A percentile compares a stretch with the other conserved stretches of the same genome.
phyloP scores from a whole-genome alignment of 2,113 vertebrate genomes.

The Corydoras sp. region DNA sequence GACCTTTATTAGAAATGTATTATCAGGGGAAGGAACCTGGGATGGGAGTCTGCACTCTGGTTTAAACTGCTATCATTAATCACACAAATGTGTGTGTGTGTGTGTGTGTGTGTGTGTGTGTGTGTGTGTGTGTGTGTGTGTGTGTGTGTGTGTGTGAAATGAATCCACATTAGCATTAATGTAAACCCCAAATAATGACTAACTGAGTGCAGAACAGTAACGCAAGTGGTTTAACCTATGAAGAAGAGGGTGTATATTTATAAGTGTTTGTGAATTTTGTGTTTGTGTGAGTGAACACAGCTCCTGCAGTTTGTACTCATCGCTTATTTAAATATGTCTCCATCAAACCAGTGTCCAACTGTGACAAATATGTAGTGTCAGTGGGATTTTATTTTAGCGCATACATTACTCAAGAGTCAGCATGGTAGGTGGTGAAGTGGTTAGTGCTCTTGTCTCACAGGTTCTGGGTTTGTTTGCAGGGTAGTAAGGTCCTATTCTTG shows the following conservation, averaged over 20 bases:
- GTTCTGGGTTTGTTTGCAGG: too few relatives aligned
- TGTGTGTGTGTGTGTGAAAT: too few relatives aligned
- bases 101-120: constrained; percentile 14
- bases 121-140: too few relatives aligned
- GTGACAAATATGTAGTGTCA: too few relatives aligned
- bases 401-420: too few relatives aligned
- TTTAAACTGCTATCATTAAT: constrained; percentile 53
- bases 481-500: too few relatives aligned
- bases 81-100: constrained; percentile 26
- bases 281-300: constrained; percentile 8
- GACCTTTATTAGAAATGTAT: constrained; percentile 45
- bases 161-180: constrained; percentile 55
- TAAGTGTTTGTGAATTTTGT: constrained; percentile 4
- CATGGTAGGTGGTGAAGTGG: too few relatives aligned
- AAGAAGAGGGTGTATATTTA: constrained; percentile 43
- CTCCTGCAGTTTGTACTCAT: too few relatives aligned
- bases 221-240: constrained; percentile 50
- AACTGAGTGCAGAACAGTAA: constrained; percentile 57
- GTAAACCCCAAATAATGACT: constrained; percentile 43
- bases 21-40: constrained; percentile 27
- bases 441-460: too few relatives aligned
- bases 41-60: constrained; percentile 38
- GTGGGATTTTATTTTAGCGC: too few relatives aligned
- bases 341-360: too few relatives aligned
- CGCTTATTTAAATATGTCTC: too few relatives aligned